Base-by-base conservation (phyloP, 2,113 vertebrate species). In the Spheniscus mendiculus region DNA sequence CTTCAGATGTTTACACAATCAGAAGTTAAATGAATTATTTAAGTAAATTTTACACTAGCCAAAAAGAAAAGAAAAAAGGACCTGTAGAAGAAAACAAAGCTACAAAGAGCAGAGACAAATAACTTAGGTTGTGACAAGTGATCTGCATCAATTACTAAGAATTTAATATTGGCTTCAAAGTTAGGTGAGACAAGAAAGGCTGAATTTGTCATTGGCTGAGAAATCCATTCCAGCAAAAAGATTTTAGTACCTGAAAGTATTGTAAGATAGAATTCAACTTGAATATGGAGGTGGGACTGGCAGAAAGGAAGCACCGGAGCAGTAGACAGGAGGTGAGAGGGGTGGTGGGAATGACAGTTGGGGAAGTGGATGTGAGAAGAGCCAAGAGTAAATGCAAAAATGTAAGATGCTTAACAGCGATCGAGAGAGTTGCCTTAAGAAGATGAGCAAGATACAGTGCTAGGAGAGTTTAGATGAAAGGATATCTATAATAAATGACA, bases 401-500 rank as follows among this genome's bases (percentile, higher is more conserved):
- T 56, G 13, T 61, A 87, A 84, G 86, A 91, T 10, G 19, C 10
- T 8, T n/a, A 91, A 89, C 53, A 78, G 73, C 4, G 2, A 34
- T 45, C 0, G 8, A 71, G 40, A 83, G 12, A 89, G 27, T 52
- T 92, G 34, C 34, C 69, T 81, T 69, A 87, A 55, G 71, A 93
- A 86, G 67, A 83, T 56, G 49, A 78, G 20, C 52, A 90, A 93
- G 89, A 95, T 85, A 72, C 6, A 96, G 53, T 65, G 80, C 63
- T 76, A 69, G 42, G 40, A 71, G n/a, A 81, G 44, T 27, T 89
- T 53, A 90, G 65, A 89, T 85, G 87, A 95, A 95, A 87, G 61
- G 16, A 3, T 89, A 94, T 84, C 73, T 93, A 69, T 91, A 82
- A 90, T 61, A 93, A 94, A 81, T 89, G 91, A 78, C 73, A 96